Evolutionary conservation across 2,888 invertebrate species (phyloP).

Genomic region (Papilio elwesi): DNA sequence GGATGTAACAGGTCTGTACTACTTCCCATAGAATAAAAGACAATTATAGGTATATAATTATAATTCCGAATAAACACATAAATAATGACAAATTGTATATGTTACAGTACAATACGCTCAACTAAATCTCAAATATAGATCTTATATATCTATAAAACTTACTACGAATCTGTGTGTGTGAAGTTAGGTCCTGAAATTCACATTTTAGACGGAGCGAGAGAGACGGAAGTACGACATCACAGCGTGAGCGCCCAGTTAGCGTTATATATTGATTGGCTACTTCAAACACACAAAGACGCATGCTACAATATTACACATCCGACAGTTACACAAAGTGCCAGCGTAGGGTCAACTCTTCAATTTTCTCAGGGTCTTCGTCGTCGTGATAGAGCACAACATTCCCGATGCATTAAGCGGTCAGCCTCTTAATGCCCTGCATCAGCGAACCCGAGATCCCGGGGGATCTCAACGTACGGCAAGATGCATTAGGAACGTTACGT

Average conservation of each 20-base stretch:
- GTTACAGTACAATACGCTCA: neutral
- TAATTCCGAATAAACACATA: conserved; percentile 33
- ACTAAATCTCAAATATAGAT: too few species aligned
- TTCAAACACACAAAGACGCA: too few species aligned
- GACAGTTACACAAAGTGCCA: neutral
- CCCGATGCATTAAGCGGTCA: conserved; percentile 56
- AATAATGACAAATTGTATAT: conserved; percentile 11
- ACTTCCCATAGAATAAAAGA: conserved; percentile 39
- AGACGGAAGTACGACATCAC: too few species aligned
- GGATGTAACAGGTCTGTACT: conserved; percentile 19
- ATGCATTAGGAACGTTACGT: conserved; percentile 75
- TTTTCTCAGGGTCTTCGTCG: conserved; percentile 24
- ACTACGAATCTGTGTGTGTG: too few species aligned
- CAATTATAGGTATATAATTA: conserved; percentile 23
- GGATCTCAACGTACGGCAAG: conserved; percentile 63
- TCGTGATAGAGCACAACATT: conserved; percentile 52
- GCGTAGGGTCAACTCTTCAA: conserved; percentile 3
- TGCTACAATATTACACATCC: too few species aligned
- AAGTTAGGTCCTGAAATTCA: too few species aligned
- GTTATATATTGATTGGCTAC: too few species aligned
- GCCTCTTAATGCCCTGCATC: conserved; percentile 53
- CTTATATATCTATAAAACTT: too few species aligned
- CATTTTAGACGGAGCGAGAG: too few species aligned
- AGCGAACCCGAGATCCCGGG: conserved; percentile 47
- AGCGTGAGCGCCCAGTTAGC: too few species aligned